Evolutionary conservation across 2,888 invertebrate species (phyloP).

Genomic region (Ophion slaviceki): DNA sequence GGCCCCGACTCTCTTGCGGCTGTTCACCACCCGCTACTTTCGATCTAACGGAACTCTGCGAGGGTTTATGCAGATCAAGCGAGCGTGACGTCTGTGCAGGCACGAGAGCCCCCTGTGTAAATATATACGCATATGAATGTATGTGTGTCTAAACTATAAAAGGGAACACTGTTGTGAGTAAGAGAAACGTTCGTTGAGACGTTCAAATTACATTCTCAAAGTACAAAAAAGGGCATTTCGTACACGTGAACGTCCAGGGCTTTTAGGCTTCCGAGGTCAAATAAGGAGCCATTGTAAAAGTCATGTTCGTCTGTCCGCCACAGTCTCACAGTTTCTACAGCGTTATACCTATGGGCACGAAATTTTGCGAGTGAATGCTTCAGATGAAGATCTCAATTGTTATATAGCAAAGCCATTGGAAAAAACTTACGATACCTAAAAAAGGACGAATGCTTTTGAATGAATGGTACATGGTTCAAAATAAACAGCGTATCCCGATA

Average conservation of each 20-base stretch:
- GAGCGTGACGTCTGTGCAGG: slow-evolving; percentile 75
- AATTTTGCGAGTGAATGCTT: neutral
- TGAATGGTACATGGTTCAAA: neutral
- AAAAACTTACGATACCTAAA: neutral
- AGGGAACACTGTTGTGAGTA: slow-evolving; percentile 17
- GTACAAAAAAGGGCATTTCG: neutral
- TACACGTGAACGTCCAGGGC: neutral
- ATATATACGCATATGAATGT: slow-evolving; percentile 9
- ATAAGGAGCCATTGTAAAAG: neutral
- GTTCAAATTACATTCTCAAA: slow-evolving; percentile 37
- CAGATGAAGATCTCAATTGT: too few species aligned
- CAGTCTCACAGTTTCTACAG: neutral
- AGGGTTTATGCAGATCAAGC: slow-evolving; percentile 80
- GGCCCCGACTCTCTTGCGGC: slow-evolving; percentile 75
- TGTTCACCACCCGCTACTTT: slow-evolving; percentile 75
- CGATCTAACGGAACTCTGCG: slow-evolving; percentile 78
- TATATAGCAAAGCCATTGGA: too few species aligned
- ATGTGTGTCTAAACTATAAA: neutral
- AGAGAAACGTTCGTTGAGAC: slow-evolving; percentile 31
- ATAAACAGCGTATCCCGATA: neutral
- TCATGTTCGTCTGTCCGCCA: neutral
- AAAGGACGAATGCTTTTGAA: neutral
- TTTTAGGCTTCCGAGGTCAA: neutral
- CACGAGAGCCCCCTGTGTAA: slow-evolving; percentile 50
- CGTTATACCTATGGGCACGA: neutral